These are phyloP conservation scores for Ptycholaimellus sp. DNA, from an alignment of 2,888 invertebrate species.

Conservation along the genomic window DNA sequence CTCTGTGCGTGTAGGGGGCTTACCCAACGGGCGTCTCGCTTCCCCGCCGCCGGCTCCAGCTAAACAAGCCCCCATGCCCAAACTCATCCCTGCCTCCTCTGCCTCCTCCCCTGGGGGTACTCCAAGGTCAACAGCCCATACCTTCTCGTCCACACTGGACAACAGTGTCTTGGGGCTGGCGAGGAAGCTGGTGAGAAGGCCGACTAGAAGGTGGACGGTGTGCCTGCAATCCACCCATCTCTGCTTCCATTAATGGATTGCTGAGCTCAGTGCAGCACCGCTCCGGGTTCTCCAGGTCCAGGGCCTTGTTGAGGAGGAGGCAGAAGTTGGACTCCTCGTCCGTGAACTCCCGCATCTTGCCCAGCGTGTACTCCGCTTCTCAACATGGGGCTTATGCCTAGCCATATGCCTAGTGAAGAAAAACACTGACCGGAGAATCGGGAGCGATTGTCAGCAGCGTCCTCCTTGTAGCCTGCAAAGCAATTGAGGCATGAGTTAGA, in stretches of 20 bases:
- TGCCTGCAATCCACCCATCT: too few relatives aligned
- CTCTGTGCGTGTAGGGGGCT: too few relatives aligned
- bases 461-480: too few relatives aligned
- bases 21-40: too few relatives aligned
- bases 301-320: conserved; percentile 55
- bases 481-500: too few relatives aligned
- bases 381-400: neutral
- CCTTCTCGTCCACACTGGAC: conserved; percentile 50
- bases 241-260: too few relatives aligned
- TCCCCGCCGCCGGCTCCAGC: too few relatives aligned
- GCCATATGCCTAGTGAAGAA: too few relatives aligned
- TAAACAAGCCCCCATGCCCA: too few relatives aligned
- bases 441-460: too few relatives aligned
- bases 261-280: too few relatives aligned
- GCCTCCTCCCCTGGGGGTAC: neutral
- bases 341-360: conserved; percentile 57
- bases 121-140: conserved; percentile 1
- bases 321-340: conserved; percentile 56
- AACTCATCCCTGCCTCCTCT: neutral
- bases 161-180: conserved; percentile 7
- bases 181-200: conserved; percentile 56
- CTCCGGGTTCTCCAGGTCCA: conserved; percentile 79
- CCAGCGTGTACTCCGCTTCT: conserved; percentile 23
- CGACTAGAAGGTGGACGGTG: conserved; percentile 73
- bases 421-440: too few relatives aligned